A percentile compares a stretch with the other conserved stretches of the same genome.
phyloP scores from a whole-genome alignment of 1,140 invertebrate genomes.

The Drosophila equinoxialis region DNA sequence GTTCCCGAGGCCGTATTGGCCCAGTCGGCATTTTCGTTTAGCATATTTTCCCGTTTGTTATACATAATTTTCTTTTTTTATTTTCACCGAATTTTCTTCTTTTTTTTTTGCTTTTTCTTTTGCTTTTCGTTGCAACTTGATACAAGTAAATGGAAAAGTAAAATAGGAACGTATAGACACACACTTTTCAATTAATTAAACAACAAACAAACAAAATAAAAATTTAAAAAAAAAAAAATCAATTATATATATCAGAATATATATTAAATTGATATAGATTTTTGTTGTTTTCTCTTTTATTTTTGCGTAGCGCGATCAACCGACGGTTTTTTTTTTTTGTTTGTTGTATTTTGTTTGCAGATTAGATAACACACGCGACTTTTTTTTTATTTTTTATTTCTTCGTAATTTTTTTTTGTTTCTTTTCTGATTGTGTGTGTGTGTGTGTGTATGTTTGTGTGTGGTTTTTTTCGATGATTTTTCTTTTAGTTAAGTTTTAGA shows the following conservation, averaged over 20 bases:
- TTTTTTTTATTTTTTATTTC: conserved; percentile 27
- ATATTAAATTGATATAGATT: conserved; percentile 27
- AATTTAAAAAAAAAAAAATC: not conserved
- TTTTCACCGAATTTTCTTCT: conserved; percentile 15
- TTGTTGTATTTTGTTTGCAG: conserved; percentile 50
- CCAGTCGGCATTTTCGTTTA: conserved; percentile 30
- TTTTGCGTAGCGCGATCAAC: conserved; percentile 18
- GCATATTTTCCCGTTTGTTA: conserved; percentile 49
- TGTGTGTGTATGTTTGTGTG: conserved; percentile 15
- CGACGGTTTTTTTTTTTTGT: conserved; percentile 28
- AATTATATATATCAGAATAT: conserved; percentile 21
- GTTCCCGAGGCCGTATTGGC: conserved; percentile 63
- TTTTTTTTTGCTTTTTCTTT: conserved; percentile 1
- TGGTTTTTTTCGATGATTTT: conserved; percentile 13
- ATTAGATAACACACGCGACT: conserved; percentile 78
- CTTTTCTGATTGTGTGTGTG: conserved; percentile 33
- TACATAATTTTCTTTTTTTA: conserved; percentile 37
- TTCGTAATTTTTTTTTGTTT: conserved; percentile 24
- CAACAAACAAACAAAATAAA: conserved; percentile 31
- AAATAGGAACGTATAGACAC: conserved; percentile 18
- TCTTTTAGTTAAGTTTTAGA: not conserved
- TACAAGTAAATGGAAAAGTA: conserved; percentile 48
- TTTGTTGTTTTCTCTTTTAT: conserved; percentile 25
- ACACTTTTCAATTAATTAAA: conserved; percentile 23
- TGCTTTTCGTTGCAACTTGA: conserved; percentile 2